Evolutionary conservation across 2,888 invertebrate species (phyloP), one percentile per base, ranked within the genome.

Genomic region (Lutraria lutraria): DNA sequence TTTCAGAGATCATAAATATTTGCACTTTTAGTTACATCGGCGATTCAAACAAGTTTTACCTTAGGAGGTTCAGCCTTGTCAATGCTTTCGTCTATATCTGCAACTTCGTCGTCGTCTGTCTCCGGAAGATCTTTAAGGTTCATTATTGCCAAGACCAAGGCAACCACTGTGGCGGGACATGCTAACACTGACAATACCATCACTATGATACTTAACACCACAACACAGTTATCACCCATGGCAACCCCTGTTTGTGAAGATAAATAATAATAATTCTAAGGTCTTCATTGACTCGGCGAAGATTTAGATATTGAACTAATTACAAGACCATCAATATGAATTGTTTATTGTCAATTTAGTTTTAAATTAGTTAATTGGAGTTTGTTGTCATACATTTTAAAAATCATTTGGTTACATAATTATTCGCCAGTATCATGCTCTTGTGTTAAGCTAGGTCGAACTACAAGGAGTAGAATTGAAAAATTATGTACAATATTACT

Each of bases 201-300:
- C 0, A 72, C 31, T 2, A 84, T 6, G 31, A 84, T 31, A 72
- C 84, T 79, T 19, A 84, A 29, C 8, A 84, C 13, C 21, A 54
- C 29, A n/a, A 53, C 72, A 54, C 84, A 84, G 29, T 84, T 84
- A 19, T 76, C 76, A 29, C 84, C 84, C 52, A 84, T 72, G 53
- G 84, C 76, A 79, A 84, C 54, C 54, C 84, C 84, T 84, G 56
- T 25, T 31, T 10, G 12, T 12, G 63, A 25, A 68, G 25, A 68
- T 25, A 68, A 25, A 16, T 1, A 16, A 13, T 19, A 56, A n/a
- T n/a, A n/a, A n/a, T 56, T 19, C 12, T 56, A 16, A 8, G 15
- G 56, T 56, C 56, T 16, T 56, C 43, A 8, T 43, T 2, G 43
- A 4, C 43, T 43, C 2, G 8, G 43, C 43, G 8, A 43, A 43